Base-by-base conservation (phyloP, 2,888 invertebrate species). In the Lacanobia wlatinum region DNA sequence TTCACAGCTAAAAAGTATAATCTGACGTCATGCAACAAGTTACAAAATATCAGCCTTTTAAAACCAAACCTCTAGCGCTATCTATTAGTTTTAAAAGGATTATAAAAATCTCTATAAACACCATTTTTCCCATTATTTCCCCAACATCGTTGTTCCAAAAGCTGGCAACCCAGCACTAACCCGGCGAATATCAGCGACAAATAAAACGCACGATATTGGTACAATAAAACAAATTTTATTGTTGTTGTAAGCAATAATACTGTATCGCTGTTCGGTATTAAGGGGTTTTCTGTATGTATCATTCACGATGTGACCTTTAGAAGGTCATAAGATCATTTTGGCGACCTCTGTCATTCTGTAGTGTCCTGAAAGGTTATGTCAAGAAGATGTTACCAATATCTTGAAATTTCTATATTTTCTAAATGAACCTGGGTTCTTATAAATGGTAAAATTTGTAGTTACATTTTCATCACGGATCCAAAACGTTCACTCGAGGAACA, bases 141-240 rank as follows among this genome's bases (percentile, higher is more conserved):
- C 21, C 4, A 64, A 60, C 0, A 28, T 0, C 10, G 1, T 4
- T 14, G 3, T 9, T 28, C 10, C 5, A 1, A 40, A 73, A 55
- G 5, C 59, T 84, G 61, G 82, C 82, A 77, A 73, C 77, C 60
- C 80, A 68, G 53, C 50, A 64, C 69, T 73, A 76, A 70, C 59
- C 67, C 73, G 38, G 21, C 66, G 46, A 66, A 77, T 77, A 77
- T 73, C 73, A 69, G 73, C 66, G 63, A 82, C 84, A 88, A 87
- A 89, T 89, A 89, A 88, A 87, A 82, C 80, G 77, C 71, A 79
- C 84, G 84, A 87, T 90, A 90, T 90, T 90, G 85, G 81, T 58
- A 68, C 87, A 77, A 90, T 90, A 90, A 89, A 90, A 88, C 87
- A 87, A 86, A 80, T 86, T 88, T 90, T 89, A 90, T 90, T 85